These are phyloP conservation scores for Tetragnatha montana DNA, from an alignment of 2,888 invertebrate genomes.

Conservation along the genomic window DNA sequence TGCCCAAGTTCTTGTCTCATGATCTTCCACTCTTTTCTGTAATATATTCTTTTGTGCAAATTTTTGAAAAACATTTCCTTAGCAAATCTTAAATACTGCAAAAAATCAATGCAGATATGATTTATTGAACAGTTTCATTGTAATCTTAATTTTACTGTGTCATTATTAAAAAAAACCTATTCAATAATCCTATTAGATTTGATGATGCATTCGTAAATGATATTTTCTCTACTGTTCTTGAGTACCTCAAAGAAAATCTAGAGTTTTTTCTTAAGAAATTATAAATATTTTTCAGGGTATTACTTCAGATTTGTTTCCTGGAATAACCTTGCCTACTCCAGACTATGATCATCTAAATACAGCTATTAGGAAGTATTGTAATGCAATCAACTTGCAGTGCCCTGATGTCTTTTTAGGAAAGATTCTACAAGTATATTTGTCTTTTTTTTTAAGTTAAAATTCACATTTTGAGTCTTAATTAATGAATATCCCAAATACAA, in stretches of 20 bases:
- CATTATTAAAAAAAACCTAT: too few species aligned
- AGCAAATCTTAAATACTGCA: too few species aligned
- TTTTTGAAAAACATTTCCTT: background rate
- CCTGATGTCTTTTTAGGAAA: slow-evolving; percentile 88
- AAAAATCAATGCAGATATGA: too few species aligned
- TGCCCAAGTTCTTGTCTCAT: slow-evolving; percentile 78
- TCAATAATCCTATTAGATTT: too few species aligned
- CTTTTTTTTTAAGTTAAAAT: background rate
- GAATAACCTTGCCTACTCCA: slow-evolving; percentile 76
- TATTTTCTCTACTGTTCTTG: too few species aligned
- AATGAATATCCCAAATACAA: background rate
- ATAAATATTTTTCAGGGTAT: slow-evolving; percentile 76
- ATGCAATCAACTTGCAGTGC: slow-evolving; percentile 81
- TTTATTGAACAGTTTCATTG: too few species aligned
- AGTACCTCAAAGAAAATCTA: too few species aligned
- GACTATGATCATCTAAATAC: slow-evolving; percentile 77
- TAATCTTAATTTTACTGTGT: too few species aligned
- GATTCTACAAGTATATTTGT: slow-evolving; percentile 77
- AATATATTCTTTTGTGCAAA: slow-evolving; percentile 21
- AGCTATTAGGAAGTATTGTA: slow-evolving; percentile 76
- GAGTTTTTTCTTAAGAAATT: too few species aligned
- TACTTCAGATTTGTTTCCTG: slow-evolving; percentile 77
- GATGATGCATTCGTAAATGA: too few species aligned
- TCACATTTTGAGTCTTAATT: background rate
- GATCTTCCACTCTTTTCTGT: slow-evolving; percentile 76